phyloP scores from a whole-genome alignment of 2,888 invertebrate species.

The Oconnorella tubifera region DNA sequence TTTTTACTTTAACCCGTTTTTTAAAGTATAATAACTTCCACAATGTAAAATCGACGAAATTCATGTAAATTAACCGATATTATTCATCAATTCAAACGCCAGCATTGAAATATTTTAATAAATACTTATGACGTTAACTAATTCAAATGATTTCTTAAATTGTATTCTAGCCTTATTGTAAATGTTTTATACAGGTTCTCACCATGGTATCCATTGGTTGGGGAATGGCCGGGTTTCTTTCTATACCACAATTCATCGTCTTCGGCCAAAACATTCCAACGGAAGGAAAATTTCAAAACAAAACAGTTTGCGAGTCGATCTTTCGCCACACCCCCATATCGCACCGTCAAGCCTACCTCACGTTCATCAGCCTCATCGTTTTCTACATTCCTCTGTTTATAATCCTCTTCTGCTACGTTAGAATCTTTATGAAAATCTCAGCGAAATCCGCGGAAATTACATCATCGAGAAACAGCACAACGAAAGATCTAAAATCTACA shows the following conservation, averaged over 20 bases:
- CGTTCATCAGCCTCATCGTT: constrained; percentile 44
- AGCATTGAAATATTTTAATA: no score
- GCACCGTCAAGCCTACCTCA: constrained; percentile 47
- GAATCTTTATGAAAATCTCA: constrained; percentile 52
- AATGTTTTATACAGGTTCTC: constrained; percentile 40
- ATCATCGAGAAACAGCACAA: constrained; percentile 31
- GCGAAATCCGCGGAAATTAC: constrained; percentile 44
- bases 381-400: constrained; percentile 49
- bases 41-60: no score
- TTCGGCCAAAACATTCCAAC: constrained; percentile 40
- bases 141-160: no score
- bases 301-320: constrained; percentile 46
- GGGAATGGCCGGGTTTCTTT: constrained; percentile 42
- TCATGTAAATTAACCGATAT: no score
- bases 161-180: no score
- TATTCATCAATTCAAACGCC: no score
- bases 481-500: no score
- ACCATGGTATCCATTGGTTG: constrained; percentile 45
- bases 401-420: constrained; percentile 47
- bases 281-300: constrained; percentile 33
- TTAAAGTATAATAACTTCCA: no score
- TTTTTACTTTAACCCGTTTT: no score
- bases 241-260: constrained; percentile 46
- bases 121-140: no score
- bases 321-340: constrained; percentile 42